Base-by-base conservation (phyloP, 2,797 vertebrate species). In the Poecilia picta region DNA sequence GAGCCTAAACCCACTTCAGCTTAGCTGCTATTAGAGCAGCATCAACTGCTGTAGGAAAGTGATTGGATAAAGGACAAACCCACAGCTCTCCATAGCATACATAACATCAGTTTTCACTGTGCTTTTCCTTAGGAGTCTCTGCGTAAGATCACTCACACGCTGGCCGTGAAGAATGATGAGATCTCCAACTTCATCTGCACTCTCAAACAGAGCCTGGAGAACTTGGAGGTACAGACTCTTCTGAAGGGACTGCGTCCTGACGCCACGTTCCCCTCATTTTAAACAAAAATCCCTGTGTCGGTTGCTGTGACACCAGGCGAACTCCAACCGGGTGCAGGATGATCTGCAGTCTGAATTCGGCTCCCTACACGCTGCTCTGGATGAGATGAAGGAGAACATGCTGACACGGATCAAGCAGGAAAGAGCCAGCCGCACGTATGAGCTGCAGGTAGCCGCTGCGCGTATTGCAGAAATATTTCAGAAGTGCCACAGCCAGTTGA, bases 321-420 rank as follows among this genome's bases (percentile, higher is more conserved):
- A 98, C 92, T 97, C 97, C 0, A 90, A 53, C n/a, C 95, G 95
- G 75, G 98, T 97, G 4, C 97, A 97, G 89, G 95, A 95, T 73
- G 98, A 99, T 79, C 89, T 99, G 87, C 97, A 97, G 83, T 88
- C 91, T 0, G 98, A 99, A 91, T 99, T 98, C 92, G 96, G 88
- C 85, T 95, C 96, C 0, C 95, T 99, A 2, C 96, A 96, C 72
- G 23, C 93, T 0, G 89, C 96, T 25, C 94, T 99, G 92, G 97
- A 97, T 0, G 97, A 97, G 91, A 94, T 98, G 88, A 99, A 98
- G 94, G 97, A 97, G 4, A 95, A 87, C 70, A 99, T 99, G 98
- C 28, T 97, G 81, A 98, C 97, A 23, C 97, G 97, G 74, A 98
- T 99, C 89, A 99, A 99, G 78, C 98, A 99, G 93, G 98, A 99